Evolutionary conservation across 1,140 invertebrate genomes (phyloP), one percentile per base, ranked within the genome.

Genomic region (Saccostrea echinata): DNA sequence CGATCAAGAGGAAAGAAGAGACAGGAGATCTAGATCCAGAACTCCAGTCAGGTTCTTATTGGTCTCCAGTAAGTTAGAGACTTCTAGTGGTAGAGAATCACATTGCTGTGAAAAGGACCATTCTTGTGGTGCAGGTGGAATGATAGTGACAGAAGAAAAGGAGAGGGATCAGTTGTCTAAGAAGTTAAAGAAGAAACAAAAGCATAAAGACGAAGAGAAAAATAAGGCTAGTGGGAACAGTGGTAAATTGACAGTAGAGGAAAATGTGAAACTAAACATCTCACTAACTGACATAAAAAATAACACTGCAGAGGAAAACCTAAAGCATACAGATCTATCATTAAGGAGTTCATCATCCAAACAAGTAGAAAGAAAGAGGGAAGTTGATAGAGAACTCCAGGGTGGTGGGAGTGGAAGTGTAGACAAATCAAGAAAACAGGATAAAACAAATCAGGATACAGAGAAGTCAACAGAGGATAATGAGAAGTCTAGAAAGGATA

Each of bases 51-150:
- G 68, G 27, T 76, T 76, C 12, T 27, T 76, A 16, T 16, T 76
- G 68, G 68, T 76, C 11, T 76, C 68, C 8, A 76, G 13, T 27
- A 76, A 76, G 27, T 30, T 76, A 76, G 68, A 76, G 68, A 76
- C 68, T 16, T 76, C 68, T 76, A 27, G 68, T 76, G 13, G 68
- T 33, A 27, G 27, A 12, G 68, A 76, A 30, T 76, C 68, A 33
- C 68, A 27, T 27, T 13, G 68, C 27, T 76, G 68, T 76, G 27
- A 16, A 30, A 76, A 76, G 30, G 27, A 76, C 16, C 68, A 76
- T 76, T 30, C 68, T 76, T 71, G 27, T 71, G 27, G 27, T 76
- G 3, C 68, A 76, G 27, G 30, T 76, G 27, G 68, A 76, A 33
- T 30, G 16, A 33, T 11, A 33, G 30, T 33, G 13, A 76, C 68